Percentiles rank a stretch among this genome's conserved stretches.
Conservation (phyloP, 2,888 invertebrate genomes). For the Patella pellucida region DNA sequence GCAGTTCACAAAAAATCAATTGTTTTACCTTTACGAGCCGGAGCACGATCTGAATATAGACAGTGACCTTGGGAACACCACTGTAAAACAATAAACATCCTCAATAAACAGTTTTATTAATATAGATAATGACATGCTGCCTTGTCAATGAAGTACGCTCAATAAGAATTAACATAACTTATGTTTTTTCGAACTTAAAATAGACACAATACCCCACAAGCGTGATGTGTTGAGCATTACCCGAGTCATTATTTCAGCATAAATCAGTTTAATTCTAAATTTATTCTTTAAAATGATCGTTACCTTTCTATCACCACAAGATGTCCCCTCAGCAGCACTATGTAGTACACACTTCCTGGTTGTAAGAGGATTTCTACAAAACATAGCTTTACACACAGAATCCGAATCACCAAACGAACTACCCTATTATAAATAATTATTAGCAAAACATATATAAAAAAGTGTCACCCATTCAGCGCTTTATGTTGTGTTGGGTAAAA, state of each 20-base stretch:
- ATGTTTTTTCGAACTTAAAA: too few species aligned
- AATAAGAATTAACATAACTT: too few species aligned
- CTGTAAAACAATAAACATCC: conserved; percentile 30
- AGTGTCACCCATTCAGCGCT: not conserved
- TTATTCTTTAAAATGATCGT: not conserved
- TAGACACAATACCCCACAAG: too few species aligned
- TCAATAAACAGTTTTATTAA: not conserved
- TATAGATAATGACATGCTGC: not conserved
- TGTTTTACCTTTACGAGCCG: conserved; percentile 35
- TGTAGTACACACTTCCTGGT: conserved; percentile 46
- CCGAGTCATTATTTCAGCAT: too few species aligned
- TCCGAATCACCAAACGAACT: conserved; percentile 43
- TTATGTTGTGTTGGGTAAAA: too few species aligned
- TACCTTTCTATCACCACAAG: conserved; percentile 55
- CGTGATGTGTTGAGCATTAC: too few species aligned
- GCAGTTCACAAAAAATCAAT: not conserved
- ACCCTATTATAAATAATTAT: conserved; percentile 35
- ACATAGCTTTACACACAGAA: conserved; percentile 50
- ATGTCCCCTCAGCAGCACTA: conserved; percentile 53
- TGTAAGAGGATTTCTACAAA: conserved; percentile 48
- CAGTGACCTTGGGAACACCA: conserved; percentile 50
- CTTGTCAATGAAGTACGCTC: too few species aligned
- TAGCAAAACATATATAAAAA: not conserved
- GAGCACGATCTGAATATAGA: conserved; percentile 38
- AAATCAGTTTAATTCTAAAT: too few species aligned